phyloP scores from a whole-genome alignment of 2,888 invertebrate genomes.

The Sphecodes monilicornis region DNA sequence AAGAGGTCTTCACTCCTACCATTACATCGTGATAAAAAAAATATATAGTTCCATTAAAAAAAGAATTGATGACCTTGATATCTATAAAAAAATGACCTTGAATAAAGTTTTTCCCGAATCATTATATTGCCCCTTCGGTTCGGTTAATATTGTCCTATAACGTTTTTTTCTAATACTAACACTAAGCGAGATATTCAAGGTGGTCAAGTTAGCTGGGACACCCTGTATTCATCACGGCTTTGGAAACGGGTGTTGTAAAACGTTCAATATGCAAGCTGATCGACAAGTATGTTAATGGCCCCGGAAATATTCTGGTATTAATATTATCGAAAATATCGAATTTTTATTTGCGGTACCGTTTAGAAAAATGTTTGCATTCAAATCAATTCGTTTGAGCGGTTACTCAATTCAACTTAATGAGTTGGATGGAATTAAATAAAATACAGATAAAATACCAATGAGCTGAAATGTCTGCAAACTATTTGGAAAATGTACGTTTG shows the following conservation, averaged over 20 bases:
- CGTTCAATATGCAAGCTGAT: background rate
- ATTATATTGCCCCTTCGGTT: no score
- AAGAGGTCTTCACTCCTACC: no score
- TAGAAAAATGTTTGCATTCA: background rate
- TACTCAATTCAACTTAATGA: background rate
- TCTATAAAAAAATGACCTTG: no score
- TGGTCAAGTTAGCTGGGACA: no score
- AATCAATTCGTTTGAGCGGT: background rate
- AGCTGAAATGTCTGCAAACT: background rate
- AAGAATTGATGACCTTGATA: no score
- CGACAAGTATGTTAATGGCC: background rate
- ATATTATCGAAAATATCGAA: background rate
- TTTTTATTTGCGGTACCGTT: background rate
- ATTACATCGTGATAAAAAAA: no score
- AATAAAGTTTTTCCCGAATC: no score
- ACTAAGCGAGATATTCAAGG: no score
- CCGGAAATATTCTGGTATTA: background rate
- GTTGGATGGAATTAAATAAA: background rate
- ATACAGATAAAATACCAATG: background rate
- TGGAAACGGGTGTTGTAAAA: background rate
- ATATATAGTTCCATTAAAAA: no score
- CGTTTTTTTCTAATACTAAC: no score
- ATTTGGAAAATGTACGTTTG: background rate
- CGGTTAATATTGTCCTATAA: no score
- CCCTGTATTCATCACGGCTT: background rate